phyloP scores from a whole-genome alignment of 2,888 invertebrate species.

The Xestia rhomboidea region DNA sequence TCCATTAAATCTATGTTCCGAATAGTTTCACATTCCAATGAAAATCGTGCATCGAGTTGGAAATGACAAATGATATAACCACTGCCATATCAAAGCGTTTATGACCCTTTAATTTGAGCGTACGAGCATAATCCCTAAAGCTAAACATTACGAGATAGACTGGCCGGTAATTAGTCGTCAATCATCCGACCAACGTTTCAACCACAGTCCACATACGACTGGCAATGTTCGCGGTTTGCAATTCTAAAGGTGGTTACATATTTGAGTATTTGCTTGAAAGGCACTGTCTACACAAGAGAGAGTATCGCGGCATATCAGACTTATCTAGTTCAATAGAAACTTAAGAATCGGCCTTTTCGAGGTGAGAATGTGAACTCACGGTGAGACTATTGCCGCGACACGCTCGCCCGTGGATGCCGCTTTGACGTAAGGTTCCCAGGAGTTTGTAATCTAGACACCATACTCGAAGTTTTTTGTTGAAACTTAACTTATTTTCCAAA shows the following conservation, averaged over 20 bases:
- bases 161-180: constrained; percentile 59
- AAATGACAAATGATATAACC: constrained; percentile 24
- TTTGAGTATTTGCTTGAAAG: neutral
- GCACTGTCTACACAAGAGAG: neutral
- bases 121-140: constrained; percentile 12
- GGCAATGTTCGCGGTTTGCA: constrained; percentile 43
- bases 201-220: constrained; percentile 39
- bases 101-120: constrained; percentile 28
- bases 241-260: constrained; percentile 26
- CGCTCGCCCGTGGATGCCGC: neutral
- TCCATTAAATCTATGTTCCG: neutral
- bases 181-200: constrained; percentile 52
- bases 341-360: neutral
- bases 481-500: neutral
- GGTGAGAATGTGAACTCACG: neutral
- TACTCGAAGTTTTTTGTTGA: neutral
- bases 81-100: constrained; percentile 1
- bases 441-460: neutral
- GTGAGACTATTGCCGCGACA: neutral
- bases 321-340: neutral
- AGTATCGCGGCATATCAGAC: neutral
- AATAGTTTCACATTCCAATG: constrained; percentile 4
- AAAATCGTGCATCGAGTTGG: constrained; percentile 12
- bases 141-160: constrained; percentile 34
- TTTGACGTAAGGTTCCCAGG: neutral